Conservation (phyloP, 2,797 vertebrate species). For the Presbytis comata region DNA sequence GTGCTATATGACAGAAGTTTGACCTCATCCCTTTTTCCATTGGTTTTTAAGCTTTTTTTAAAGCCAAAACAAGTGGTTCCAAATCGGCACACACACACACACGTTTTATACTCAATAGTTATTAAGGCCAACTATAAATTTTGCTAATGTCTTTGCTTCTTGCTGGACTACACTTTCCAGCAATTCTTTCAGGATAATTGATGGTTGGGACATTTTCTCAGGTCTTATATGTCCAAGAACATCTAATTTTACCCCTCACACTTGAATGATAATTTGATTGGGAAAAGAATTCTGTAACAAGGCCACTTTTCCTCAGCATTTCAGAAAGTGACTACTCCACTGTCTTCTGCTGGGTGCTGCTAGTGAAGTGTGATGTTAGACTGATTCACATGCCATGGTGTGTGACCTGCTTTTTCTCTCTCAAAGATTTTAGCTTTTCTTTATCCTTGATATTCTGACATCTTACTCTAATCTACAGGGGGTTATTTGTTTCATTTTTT, state of each 20-base stretch:
- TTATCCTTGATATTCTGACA: not conserved
- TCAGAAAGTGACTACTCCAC: not conserved
- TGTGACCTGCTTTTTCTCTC: not conserved
- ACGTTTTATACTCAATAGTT: not conserved
- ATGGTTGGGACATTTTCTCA: not conserved
- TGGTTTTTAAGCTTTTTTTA: not conserved
- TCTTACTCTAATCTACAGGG: not conserved
- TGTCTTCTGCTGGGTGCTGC: too few relatives aligned
- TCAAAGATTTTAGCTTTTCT: not conserved
- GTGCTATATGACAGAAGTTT: not conserved
- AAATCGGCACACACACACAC: not conserved
- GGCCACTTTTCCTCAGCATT: not conserved
- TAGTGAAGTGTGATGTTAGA: not conserved
- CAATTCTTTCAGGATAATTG: not conserved
- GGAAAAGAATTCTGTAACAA: not conserved
- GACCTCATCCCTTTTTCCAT: not conserved
- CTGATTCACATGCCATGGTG: not conserved
- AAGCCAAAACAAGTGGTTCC: not conserved
- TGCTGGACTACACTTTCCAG: not conserved
- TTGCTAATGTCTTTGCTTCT: not conserved
- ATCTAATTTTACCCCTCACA: not conserved
- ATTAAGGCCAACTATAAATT: not conserved
- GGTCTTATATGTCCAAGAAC: not conserved
- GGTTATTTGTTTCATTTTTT: not conserved
- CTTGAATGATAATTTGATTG: not conserved